A percentile compares a stretch with the other conserved stretches of the same genome.
Evolutionary conservation across 2,797 vertebrate genomes (phyloP).

Genomic region (Rhyacichthys aspro): DNA sequence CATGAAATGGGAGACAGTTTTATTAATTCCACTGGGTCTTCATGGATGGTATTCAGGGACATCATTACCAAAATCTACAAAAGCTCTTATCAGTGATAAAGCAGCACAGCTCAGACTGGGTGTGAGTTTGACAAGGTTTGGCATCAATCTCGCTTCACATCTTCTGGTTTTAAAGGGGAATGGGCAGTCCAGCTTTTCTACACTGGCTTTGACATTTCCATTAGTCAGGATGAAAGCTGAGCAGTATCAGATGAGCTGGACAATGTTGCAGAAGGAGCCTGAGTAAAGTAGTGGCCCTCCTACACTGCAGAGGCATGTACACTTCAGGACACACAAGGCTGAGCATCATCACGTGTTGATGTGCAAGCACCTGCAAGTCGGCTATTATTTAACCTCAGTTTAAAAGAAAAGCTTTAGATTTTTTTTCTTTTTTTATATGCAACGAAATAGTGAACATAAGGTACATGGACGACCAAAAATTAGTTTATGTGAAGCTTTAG

Average conservation of each 20-base stretch:
- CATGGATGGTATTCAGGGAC: slow-evolving; percentile 77
- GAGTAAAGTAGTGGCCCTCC: slow-evolving; percentile 28
- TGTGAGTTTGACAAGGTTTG: slow-evolving; percentile 50
- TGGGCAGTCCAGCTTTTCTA: slow-evolving; percentile 58
- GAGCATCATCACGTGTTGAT: too few species aligned
- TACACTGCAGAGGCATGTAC: slow-evolving; percentile 24
- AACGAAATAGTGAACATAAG: too few species aligned
- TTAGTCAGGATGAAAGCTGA: slow-evolving; percentile 70
- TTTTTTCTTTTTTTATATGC: too few species aligned
- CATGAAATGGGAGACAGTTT: slow-evolving; percentile 66
- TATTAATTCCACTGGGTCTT: slow-evolving; percentile 71
- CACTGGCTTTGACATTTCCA: slow-evolving; percentile 71
- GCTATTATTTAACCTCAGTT: too few species aligned
- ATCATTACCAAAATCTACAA: slow-evolving; percentile 79
- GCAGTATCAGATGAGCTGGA: slow-evolving; percentile 54
- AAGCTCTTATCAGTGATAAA: slow-evolving; percentile 75
- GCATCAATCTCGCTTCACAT: slow-evolving; percentile 68
- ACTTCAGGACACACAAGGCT: too few species aligned
- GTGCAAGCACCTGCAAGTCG: too few species aligned
- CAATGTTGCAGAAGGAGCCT: slow-evolving; percentile 40
- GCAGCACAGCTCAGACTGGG: slow-evolving; percentile 33
- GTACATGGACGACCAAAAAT: too few species aligned
- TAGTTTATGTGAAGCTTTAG: too few species aligned
- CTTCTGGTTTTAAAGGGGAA: slow-evolving; percentile 60
- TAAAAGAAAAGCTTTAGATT: too few species aligned